Conservation (phyloP, 2,113 vertebrate genomes). For the Acinonyx jubatus region DNA sequence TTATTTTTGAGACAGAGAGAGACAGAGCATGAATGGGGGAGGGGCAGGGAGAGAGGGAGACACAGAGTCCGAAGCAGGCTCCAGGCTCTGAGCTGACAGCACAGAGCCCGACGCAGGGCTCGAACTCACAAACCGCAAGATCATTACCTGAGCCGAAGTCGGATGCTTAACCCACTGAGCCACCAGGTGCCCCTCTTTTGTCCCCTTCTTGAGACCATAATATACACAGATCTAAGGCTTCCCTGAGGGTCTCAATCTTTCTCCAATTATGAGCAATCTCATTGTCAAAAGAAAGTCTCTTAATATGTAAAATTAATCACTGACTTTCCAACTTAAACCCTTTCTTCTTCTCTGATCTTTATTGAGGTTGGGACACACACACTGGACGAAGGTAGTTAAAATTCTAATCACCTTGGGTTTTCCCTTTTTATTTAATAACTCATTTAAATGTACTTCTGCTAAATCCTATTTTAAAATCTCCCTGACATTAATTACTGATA, state of each 20-base stretch:
- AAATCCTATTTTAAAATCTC: constrained; percentile 62
- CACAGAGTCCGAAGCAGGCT: no score
- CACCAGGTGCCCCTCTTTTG: not conserved
- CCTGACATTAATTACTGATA: constrained; percentile 61
- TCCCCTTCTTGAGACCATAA: not conserved
- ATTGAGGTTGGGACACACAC: not conserved
- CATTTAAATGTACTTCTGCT: constrained; percentile 67
- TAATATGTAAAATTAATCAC: constrained; percentile 59
- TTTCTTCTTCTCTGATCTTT: constrained; percentile 60
- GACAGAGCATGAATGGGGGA: no score
- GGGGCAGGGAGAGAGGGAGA: no score
- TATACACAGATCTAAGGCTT: not conserved
- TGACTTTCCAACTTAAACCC: constrained; percentile 30
- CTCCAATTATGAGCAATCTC: constrained; percentile 31
- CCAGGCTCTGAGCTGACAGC: no score
- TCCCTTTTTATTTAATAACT: constrained; percentile 70
- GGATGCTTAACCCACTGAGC: no score
- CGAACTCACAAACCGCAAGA: no score
- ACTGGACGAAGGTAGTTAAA: constrained; percentile 53
- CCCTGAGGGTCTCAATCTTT: not conserved
- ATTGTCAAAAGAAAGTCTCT: constrained; percentile 42
- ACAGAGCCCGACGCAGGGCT: rapidly evolving
- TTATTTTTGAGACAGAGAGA: no score
- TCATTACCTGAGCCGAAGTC: no score
- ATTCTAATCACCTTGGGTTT: constrained; percentile 60